phyloP scores from a whole-genome alignment of 2,113 vertebrate genomes.

The Dipodomys merriami region DNA sequence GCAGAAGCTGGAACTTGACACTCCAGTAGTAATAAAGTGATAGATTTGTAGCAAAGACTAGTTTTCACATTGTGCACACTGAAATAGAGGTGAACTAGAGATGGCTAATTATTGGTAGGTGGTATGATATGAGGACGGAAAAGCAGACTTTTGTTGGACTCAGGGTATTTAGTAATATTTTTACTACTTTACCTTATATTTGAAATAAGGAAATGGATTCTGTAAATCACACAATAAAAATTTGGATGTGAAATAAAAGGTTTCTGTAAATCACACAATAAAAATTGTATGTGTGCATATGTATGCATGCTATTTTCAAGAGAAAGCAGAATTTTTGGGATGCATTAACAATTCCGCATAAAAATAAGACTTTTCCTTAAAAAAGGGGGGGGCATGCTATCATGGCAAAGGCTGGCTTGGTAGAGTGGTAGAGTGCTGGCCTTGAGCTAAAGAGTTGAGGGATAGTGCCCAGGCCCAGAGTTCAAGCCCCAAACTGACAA shows the following conservation, averaged over 20 bases:
- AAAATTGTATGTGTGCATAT: background rate
- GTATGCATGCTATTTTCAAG: background rate
- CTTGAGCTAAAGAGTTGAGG: no score
- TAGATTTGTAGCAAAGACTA: background rate
- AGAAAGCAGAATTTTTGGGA: background rate
- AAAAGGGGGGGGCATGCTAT: no score
- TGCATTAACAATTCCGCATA: conserved; percentile 3
- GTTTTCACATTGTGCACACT: conserved; percentile 12
- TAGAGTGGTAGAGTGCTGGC: no score
- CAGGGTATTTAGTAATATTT: conserved; percentile 29
- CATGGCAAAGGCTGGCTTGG: no score
- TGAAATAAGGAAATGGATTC: conserved; percentile 27
- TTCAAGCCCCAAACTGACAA: no score
- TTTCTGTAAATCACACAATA: no score
- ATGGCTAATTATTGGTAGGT: conserved; percentile 28
- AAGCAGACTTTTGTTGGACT: background rate
- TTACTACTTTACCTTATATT: conserved; percentile 23
- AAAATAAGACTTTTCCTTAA: background rate
- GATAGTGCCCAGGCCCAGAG: no score
- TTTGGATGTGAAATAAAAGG: no score
- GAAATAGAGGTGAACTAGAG: conserved; percentile 6
- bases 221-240: conserved; percentile 25
- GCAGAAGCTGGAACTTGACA: conserved; percentile 59
- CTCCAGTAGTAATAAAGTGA: background rate
- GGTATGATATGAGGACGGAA: background rate